Evolutionary conservation across 2,797 vertebrate genomes (phyloP), one percentile per base, ranked within the genome.

Genomic region (Garrulus glandarius): DNA sequence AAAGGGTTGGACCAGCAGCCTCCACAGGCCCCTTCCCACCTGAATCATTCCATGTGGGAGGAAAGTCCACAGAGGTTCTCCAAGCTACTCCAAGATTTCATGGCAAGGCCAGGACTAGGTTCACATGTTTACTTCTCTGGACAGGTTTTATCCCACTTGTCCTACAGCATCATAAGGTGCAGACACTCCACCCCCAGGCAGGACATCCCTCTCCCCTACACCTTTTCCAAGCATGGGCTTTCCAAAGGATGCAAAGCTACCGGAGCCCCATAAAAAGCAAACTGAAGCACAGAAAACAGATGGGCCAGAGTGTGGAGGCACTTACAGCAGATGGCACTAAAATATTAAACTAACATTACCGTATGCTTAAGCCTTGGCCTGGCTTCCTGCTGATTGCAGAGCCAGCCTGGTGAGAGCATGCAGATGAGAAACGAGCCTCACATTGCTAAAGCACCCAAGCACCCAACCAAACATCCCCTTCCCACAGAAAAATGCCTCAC

Each of bases 261-360:
- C 0, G 0, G 44, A 91, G 82, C n/a, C 56, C 56, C 88, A 86
- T 84, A 86, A 92, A 95, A 94, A 95, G 56, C 77, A 92, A 95
- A 87, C 26, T 27, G 47, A 93, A 93, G 84, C 90, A 92, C 36
- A 32, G 43, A 79, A 96, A 92, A 89, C 98, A 98, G 97, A 98
- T 97, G 98, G 97, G 77, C 44, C 36, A n/a, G 90, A 94, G 96
- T 92, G 95, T 95, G 91, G 96, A 95, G 89, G 92, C 94, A 93
- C 93, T 94, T 95, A 95, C 88, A 97, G 97, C 98, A 98, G 98
- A 98, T 98, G 97, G 98, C 97, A 98, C 94, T 96, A 77, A 95
- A 96, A 98, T 97, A 98, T 97, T 97, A 98, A 98, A 96, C 97
- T 97, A 97, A 95, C 95, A 87, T 95, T 95, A 94, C 96, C 92